Conservation (phyloP, 2,797 vertebrate species). For the Syncerus caffer region DNA sequence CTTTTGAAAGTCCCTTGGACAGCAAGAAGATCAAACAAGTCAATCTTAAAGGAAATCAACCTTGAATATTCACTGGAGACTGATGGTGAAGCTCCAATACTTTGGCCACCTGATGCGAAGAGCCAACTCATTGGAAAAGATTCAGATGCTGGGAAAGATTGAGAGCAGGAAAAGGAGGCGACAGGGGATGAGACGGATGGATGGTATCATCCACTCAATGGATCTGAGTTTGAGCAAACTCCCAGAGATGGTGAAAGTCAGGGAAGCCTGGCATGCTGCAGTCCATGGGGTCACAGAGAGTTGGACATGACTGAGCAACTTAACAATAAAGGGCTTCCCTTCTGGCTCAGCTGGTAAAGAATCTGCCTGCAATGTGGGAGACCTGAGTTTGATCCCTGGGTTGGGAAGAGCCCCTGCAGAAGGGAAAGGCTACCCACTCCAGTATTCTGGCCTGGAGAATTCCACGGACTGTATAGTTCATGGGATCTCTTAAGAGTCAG, state of each 20-base stretch:
- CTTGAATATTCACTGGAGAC: background rate
- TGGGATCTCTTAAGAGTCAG: background rate
- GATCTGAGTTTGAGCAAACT: background rate
- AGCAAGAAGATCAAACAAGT: background rate
- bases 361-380: background rate
- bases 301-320: background rate
- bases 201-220: background rate
- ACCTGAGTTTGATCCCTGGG: background rate
- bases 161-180: background rate
- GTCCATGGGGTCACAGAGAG: background rate
- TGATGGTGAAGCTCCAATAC: background rate
- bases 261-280: background rate
- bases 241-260: background rate
- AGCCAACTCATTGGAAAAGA: background rate
- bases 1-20: background rate
- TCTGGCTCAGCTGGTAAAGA: background rate
- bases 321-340: background rate
- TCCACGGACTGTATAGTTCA: background rate
- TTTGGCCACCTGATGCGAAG: background rate
- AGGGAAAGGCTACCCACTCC: background rate
- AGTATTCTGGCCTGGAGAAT: background rate
- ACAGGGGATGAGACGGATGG: background rate
- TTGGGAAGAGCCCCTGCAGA: background rate
- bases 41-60: background rate
- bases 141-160: background rate